These are phyloP conservation scores for Muntiacus muntjak DNA, from an alignment of 2,113 vertebrate species.

Conservation along the genomic window DNA sequence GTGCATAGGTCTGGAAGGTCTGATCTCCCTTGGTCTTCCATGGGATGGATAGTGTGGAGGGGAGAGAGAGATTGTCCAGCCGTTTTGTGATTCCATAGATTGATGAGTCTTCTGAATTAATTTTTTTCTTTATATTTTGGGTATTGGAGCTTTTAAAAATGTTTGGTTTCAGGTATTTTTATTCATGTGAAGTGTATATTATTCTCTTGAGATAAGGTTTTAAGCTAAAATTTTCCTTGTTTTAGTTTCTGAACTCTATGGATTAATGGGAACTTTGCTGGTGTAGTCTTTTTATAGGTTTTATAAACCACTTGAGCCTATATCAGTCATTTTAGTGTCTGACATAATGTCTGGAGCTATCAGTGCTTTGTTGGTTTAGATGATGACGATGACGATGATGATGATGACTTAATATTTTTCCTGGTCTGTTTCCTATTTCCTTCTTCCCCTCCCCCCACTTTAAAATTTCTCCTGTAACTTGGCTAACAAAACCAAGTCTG, in stretches of 20 bases:
- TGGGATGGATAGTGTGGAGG: constrained; percentile 66
- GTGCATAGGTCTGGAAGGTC: constrained; percentile 67
- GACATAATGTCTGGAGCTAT: constrained; percentile 77
- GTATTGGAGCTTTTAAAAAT: constrained; percentile 79
- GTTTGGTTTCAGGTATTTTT: constrained; percentile 79
- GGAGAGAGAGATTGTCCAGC: constrained; percentile 72
- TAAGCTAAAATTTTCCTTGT: constrained; percentile 78
- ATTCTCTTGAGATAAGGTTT: constrained; percentile 78
- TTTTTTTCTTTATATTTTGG: constrained; percentile 77
- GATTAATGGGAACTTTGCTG: constrained; percentile 81
- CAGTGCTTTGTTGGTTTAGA: constrained; percentile 77
- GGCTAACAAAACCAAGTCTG: constrained; percentile 70
- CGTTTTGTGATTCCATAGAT: constrained; percentile 71
- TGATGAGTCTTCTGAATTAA: constrained; percentile 72
- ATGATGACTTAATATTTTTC: background rate
- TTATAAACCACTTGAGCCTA: constrained; percentile 88
- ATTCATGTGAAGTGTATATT: constrained; percentile 73
- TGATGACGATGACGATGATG: constrained; percentile 39
- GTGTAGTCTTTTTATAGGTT: constrained; percentile 87
- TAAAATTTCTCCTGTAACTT: constrained; percentile 63
- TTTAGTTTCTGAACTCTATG: constrained; percentile 77
- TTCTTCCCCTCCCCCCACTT: background rate
- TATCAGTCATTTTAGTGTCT: constrained; percentile 82
- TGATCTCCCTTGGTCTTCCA: constrained; percentile 66
- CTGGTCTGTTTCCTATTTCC: constrained; percentile 41